A percentile compares a stretch with the other conserved stretches of the same genome.
phyloP scores from a whole-genome alignment of 2,888 invertebrate genomes.

The Phalera bucephala region DNA sequence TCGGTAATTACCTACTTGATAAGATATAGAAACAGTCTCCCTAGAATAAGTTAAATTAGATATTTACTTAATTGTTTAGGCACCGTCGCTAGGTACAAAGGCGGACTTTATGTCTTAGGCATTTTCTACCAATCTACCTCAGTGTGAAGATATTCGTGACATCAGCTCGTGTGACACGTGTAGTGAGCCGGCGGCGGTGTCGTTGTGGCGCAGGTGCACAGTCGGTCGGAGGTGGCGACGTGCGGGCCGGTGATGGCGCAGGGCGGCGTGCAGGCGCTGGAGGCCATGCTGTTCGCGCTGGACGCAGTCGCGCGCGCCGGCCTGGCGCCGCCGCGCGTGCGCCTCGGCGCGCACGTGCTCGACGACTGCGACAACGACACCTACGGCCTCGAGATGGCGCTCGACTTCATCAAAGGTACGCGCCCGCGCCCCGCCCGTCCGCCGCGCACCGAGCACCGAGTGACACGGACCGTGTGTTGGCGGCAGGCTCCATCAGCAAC shows the following conservation, averaged over 20 bases:
- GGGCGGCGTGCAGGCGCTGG: conserved; percentile 92
- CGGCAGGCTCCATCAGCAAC: conserved; percentile 96
- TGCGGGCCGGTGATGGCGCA: conserved; percentile 96
- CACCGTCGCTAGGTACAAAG: no score
- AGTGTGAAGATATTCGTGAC: no score
- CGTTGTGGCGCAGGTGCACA: conserved; percentile 82
- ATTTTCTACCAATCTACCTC: no score
- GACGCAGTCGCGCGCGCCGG: conserved; percentile 86
- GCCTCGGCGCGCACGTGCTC: conserved; percentile 92
- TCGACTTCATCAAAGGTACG: conserved; percentile 95
- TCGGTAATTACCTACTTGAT: no score
- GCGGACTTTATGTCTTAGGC: no score
- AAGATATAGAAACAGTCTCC: no score
- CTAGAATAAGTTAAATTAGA: no score
- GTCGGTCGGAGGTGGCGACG: conserved; percentile 89
- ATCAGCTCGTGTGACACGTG: conserved; percentile 1
- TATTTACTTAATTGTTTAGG: no score
- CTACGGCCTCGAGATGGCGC: conserved; percentile 95
- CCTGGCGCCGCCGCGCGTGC: conserved; percentile 87
- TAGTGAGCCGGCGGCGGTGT: conserved; percentile 1
- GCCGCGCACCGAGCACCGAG: background rate
- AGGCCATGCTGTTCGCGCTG: conserved; percentile 94
- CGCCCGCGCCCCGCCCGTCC: background rate
- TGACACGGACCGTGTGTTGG: no score
- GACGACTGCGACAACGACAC: conserved; percentile 97